A percentile compares a stretch with the other conserved stretches of the same genome.
Evolutionary conservation across 2,888 invertebrate genomes (phyloP).

Genomic region (Lithodes maja): DNA sequence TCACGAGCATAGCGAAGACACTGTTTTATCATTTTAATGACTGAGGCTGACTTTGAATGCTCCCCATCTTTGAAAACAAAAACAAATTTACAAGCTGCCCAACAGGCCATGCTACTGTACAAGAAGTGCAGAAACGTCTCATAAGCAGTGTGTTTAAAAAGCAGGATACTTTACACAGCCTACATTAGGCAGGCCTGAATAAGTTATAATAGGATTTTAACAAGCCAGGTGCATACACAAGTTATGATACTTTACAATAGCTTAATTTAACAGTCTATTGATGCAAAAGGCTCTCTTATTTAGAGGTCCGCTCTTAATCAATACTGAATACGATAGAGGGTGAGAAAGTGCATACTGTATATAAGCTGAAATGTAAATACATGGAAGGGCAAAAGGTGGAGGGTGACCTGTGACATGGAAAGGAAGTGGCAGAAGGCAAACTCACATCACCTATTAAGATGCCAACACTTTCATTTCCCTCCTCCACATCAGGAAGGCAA

Average conservation of each 20-base stretch:
- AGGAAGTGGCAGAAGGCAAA: not conserved
- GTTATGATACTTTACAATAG: slow-evolving; percentile 63
- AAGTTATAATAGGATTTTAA: slow-evolving; percentile 63
- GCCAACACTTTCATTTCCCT: not conserved
- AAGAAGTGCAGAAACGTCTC: slow-evolving; percentile 65
- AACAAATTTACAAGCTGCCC: slow-evolving; percentile 62
- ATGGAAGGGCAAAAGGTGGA: not conserved
- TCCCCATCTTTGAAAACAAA: slow-evolving; percentile 51
- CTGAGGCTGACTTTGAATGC: slow-evolving; percentile 21
- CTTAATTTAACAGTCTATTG: slow-evolving; percentile 61
- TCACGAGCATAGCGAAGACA: slow-evolving; percentile 66
- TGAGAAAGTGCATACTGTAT: slow-evolving; percentile 59
- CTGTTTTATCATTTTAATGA: slow-evolving; percentile 55
- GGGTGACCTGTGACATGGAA: slow-evolving; percentile 1
- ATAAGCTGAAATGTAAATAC: slow-evolving; percentile 45
- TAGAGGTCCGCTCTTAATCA: slow-evolving; percentile 58
- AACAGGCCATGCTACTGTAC: slow-evolving; percentile 67
- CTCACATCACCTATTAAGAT: not conserved
- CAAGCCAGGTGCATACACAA: slow-evolving; percentile 66
- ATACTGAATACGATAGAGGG: slow-evolving; percentile 57
- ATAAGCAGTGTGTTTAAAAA: slow-evolving; percentile 67
- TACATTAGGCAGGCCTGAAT: slow-evolving; percentile 62
- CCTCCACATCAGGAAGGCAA: not conserved
- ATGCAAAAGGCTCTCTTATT: slow-evolving; percentile 64
- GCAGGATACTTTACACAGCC: slow-evolving; percentile 68